Conservation (phyloP, 2,888 invertebrate genomes). For the Drosophila dives region DNA sequence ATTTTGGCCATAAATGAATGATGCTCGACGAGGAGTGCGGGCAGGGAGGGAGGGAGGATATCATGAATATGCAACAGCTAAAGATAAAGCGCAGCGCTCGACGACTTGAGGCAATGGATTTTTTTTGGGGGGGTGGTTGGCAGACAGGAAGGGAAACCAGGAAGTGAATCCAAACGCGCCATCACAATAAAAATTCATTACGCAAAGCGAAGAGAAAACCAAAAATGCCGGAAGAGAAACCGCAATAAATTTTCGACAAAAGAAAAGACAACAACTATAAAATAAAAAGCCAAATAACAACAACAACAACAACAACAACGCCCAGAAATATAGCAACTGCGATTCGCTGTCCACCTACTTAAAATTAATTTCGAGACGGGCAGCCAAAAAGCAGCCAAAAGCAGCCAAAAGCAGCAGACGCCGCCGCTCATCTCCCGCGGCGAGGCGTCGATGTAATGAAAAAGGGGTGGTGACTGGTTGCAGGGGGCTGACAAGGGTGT, state of each 20-base stretch:
- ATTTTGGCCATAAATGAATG: conserved; percentile 62
- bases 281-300: conserved; percentile 23
- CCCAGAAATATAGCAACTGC: conserved; percentile 76
- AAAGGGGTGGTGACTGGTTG: conserved; percentile 5
- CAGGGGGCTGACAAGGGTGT: not conserved
- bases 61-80: conserved; percentile 73
- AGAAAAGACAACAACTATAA: conserved; percentile 45
- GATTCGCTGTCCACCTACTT: conserved; percentile 80
- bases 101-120: conserved; percentile 29
- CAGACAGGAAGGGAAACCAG: conserved; percentile 18
- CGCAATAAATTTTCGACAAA: conserved; percentile 73
- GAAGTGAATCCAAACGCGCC: conserved; percentile 74
- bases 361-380: conserved; percentile 71
- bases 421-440: conserved; percentile 63
- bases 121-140: conserved; percentile 3
- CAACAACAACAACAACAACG: conserved; percentile 51
- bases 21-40: conserved; percentile 29
- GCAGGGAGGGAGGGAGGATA: conserved; percentile 9
- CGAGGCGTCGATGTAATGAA: conserved; percentile 53
- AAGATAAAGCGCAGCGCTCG: conserved; percentile 60
- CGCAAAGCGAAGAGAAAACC: conserved; percentile 64
- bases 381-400: conserved; percentile 34
- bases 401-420: conserved; percentile 43
- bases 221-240: conserved; percentile 74
- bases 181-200: conserved; percentile 81